These are phyloP conservation scores for Callionymus lyra DNA, from an alignment of 2,113 vertebrate species.

Conservation along the genomic window DNA sequence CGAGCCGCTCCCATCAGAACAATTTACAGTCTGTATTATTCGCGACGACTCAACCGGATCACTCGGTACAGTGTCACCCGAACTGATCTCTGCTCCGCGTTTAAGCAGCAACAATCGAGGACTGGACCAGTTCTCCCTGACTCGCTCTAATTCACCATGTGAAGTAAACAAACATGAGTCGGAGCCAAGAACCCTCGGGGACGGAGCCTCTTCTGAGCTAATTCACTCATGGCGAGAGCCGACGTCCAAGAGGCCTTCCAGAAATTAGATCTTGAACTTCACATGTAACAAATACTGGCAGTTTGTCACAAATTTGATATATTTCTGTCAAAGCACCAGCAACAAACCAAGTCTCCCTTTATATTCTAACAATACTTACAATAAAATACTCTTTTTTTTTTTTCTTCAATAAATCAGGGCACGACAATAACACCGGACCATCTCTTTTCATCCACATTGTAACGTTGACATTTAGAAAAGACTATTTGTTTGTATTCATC, in stretches of 20 bases:
- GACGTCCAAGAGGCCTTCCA: slow-evolving; percentile 5
- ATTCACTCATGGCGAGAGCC: slow-evolving; percentile 12
- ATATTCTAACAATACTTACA: too few relatives aligned
- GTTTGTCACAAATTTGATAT: neutral
- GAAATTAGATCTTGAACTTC: slow-evolving; percentile 9
- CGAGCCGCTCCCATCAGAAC: too few relatives aligned
- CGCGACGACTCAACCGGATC: too few relatives aligned
- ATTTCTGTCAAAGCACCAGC: neutral
- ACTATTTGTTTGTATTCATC: too few relatives aligned
- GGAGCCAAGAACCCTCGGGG: slow-evolving; percentile 5
- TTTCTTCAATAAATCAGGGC: too few relatives aligned
- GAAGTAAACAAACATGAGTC: slow-evolving; percentile 7
- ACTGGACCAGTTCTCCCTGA: neutral
- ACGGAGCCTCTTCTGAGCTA: slow-evolving; percentile 2
- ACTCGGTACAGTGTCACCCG: neutral
- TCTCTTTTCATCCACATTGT: too few relatives aligned
- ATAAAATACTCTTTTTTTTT: too few relatives aligned
- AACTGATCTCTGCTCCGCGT: neutral
- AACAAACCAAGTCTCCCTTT: too few relatives aligned
- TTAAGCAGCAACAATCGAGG: neutral
- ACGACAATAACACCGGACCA: too few relatives aligned
- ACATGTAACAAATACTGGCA: slow-evolving; percentile 6
- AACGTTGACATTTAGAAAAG: too few relatives aligned
- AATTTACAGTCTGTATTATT: too few relatives aligned
- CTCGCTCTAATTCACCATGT: neutral